Percentiles rank a stretch among this genome's conserved stretches.
phyloP scores from a whole-genome alignment of 2,888 invertebrate genomes.

The Microplitis manilae region DNA sequence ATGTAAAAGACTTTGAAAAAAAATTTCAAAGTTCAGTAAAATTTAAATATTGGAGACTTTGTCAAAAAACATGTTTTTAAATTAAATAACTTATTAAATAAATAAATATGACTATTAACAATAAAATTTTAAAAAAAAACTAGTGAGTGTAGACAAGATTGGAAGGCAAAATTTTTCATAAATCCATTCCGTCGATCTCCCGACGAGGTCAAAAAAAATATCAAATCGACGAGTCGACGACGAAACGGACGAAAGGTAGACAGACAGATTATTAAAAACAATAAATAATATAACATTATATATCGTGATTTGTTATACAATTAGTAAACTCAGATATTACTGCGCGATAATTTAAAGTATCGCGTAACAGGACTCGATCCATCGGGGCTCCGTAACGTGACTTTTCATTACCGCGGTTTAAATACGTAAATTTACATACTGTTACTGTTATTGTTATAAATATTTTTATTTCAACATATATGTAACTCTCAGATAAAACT shows the following conservation, averaged over 20 bases:
- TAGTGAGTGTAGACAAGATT: not conserved
- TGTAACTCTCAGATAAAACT: slow-evolving; percentile 39
- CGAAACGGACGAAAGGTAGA: not conserved
- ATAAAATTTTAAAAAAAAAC: not conserved
- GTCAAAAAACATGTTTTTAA: not conserved
- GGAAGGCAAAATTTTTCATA: not conserved
- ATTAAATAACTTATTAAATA: not conserved
- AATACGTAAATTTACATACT: not conserved
- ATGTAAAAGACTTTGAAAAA: too few species aligned
- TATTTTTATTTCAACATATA: slow-evolving; percentile 13
- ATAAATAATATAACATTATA: not conserved
- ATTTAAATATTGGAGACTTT: too few species aligned
- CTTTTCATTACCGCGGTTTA: not conserved
- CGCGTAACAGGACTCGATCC: not conserved
- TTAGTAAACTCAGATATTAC: not conserved
- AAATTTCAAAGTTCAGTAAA: too few species aligned
- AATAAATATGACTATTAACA: not conserved
- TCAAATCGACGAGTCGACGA: not conserved
- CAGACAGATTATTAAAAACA: not conserved
- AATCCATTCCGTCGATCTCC: not conserved
- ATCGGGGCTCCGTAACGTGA: not conserved
- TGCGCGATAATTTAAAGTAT: not conserved
- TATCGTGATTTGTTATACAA: not conserved
- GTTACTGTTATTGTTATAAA: slow-evolving; percentile 20
- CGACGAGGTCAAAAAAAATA: not conserved